Percentiles rank a stretch among this genome's conserved stretches.
These are phyloP conservation scores for Lamproptera curius DNA, from an alignment of 2,888 invertebrate species.

Conservation along the genomic window DNA sequence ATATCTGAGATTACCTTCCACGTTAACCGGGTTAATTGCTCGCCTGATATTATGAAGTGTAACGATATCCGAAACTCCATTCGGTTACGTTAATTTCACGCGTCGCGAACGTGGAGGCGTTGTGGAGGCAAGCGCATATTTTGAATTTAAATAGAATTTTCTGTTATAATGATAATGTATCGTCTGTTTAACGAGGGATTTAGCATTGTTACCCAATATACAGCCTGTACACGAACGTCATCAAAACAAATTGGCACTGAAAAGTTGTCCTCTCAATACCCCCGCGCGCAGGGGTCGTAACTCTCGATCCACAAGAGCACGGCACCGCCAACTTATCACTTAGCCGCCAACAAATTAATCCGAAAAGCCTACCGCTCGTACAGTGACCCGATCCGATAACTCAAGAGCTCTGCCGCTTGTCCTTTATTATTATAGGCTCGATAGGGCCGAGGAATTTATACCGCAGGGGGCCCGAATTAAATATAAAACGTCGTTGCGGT, in stretches of 20 bases:
- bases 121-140: too few species aligned
- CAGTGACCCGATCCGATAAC: constrained; percentile 64
- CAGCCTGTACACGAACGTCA: too few species aligned
- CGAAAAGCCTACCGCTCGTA: constrained; percentile 61
- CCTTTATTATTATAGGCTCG: constrained; percentile 65
- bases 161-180: too few species aligned
- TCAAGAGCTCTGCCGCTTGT: constrained; percentile 55
- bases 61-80: too few species aligned
- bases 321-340: constrained; percentile 64
- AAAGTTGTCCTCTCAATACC: constrained; percentile 36
- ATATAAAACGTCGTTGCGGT: constrained; percentile 77
- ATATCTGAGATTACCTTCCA: constrained; percentile 18
- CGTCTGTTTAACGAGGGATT: too few species aligned
- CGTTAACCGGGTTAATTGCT: constrained; percentile 5
- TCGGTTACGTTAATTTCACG: not conserved
- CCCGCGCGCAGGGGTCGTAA: constrained; percentile 42
- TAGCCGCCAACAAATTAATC: constrained; percentile 70
- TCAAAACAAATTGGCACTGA: constrained; percentile 26
- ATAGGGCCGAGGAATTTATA: constrained; percentile 72
- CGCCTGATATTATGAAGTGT: not conserved
- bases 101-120: not conserved
- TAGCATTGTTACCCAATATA: too few species aligned
- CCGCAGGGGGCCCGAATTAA: constrained; percentile 72
- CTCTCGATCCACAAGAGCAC: constrained; percentile 42
- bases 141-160: too few species aligned